Base-by-base conservation (phyloP, 2,797 vertebrate genomes). In the Acanthurus lineatus region DNA sequence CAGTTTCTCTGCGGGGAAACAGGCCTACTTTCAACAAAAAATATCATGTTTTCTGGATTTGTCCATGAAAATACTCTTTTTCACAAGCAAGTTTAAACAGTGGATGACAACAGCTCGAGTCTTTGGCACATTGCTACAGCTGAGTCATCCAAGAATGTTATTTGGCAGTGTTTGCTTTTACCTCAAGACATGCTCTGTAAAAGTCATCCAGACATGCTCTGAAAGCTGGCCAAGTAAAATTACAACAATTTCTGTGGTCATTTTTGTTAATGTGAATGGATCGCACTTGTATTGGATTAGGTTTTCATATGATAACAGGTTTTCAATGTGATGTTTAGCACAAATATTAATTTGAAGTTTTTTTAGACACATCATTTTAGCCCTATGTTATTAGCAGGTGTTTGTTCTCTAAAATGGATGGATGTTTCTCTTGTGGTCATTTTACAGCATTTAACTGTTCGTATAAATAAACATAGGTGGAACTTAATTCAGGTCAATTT, bases 71-170 rank as follows among this genome's bases (percentile, higher is more conserved):
- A 81, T 48, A 28, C n/a, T 10, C 44, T 84, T 78, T 83, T 78
- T 83, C 79, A 85, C 73, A 73, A 90, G 81, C 85, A 88, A 85
- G 88, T 91, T 88, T 82, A 91, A 94, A 93, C 91, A 92, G 75
- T 56, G 72, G 78, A 88, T 87, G 86, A 91, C 90, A 92, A 86
- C 79, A 84, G 81, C 77, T 86, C 52, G 57, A 89, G 61, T 84
- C 82, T 73, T 28, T 91, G 90, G 89, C 87, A 83, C 81, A 66
- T 25, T 0, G 68, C 88, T 73, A 15, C 52, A 15, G 77, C 74
- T 25, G 78, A 86, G 86, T 84, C 88, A 86, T 93, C 88, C 84
- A 93, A 90, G 85, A 91, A 91, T 92, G 90, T 88, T 73, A 85
- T 89, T 93, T 91, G 84, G 91, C 87, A 71, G 67, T 22, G 76